Conservation (phyloP, 2,113 vertebrate species). For the Mohoua ochrocephala region DNA sequence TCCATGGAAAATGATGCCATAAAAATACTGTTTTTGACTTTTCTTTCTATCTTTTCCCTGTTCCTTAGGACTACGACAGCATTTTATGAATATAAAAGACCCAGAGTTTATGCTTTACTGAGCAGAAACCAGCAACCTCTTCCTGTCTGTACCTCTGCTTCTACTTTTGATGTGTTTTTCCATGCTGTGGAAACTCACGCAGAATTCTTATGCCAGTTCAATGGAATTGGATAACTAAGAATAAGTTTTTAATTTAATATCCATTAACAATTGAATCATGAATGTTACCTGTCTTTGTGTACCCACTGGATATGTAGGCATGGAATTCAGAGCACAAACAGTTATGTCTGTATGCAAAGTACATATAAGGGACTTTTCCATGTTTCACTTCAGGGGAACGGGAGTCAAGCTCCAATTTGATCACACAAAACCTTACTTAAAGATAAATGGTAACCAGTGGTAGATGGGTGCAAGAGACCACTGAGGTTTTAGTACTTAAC, state of each 20-base stretch:
- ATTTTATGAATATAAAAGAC: background rate
- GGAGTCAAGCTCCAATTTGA: background rate
- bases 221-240: background rate
- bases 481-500: background rate
- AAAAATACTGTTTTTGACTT: background rate
- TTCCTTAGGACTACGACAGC: background rate
- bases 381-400: background rate
- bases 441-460: background rate
- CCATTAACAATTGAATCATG: background rate
- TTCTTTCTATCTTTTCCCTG: background rate
- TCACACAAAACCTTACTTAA: background rate
- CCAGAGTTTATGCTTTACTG: background rate
- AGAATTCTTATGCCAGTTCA: background rate
- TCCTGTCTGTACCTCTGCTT: background rate
- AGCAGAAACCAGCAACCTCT: background rate
- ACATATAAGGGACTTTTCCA: background rate
- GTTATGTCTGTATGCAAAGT: background rate
- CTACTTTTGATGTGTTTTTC: background rate
- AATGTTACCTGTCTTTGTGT: background rate
- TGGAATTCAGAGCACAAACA: background rate
- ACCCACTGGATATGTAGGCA: background rate
- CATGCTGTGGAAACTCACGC: background rate
- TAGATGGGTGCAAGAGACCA: background rate
- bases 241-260: background rate
- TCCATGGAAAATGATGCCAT: background rate